phyloP scores from a whole-genome alignment of 2,113 vertebrate species.

The Dromiciops gliroides region DNA sequence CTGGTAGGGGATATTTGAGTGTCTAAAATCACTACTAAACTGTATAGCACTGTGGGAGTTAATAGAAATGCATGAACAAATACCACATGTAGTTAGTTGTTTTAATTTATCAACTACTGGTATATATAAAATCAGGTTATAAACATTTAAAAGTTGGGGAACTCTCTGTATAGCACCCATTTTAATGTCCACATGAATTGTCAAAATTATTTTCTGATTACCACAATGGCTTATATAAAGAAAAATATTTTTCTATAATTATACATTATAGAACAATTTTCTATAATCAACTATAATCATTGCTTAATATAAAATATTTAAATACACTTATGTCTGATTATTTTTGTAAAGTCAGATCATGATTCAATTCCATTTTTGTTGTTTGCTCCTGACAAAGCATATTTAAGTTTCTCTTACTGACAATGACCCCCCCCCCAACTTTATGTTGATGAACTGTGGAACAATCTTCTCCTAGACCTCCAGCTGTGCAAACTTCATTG shows the following conservation, averaged over 20 bases:
- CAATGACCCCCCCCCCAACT: background rate
- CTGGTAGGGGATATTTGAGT: background rate
- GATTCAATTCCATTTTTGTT: background rate
- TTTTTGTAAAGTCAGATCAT: background rate
- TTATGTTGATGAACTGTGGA: slow-evolving; percentile 2
- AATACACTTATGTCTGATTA: background rate
- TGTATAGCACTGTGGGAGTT: too few relatives aligned
- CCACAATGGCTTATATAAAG: background rate
- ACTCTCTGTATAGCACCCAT: background rate
- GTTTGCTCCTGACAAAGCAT: background rate
- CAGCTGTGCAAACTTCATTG: slow-evolving; percentile 1
- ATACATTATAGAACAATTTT: background rate
- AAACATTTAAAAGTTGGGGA: background rate
- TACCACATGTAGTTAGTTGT: background rate
- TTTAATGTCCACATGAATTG: background rate
- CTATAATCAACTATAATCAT: background rate
- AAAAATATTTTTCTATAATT: background rate
- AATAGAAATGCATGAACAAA: background rate
- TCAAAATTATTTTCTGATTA: background rate
- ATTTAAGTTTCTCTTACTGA: background rate
- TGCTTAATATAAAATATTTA: background rate
- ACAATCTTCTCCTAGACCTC: background rate
- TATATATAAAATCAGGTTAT: background rate
- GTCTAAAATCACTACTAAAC: background rate
- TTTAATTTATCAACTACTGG: background rate